Conservation (phyloP, 1,140 invertebrate species). For the Zaprionus gabonicus region DNA sequence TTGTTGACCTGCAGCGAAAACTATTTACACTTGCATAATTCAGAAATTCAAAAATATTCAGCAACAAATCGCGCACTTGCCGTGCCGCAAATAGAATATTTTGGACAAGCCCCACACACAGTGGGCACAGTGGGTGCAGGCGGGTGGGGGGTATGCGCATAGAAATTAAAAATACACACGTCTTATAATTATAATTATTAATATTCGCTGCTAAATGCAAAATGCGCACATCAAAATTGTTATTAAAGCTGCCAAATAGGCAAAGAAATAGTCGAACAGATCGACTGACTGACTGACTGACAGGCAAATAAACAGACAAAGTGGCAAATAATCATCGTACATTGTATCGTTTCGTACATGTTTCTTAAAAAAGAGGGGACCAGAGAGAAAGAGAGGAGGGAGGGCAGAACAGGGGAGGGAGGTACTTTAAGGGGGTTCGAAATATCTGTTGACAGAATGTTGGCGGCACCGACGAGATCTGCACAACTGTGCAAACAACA, state of each 20-base stretch:
- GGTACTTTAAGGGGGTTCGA: neutral
- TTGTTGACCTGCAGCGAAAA: constrained; percentile 29
- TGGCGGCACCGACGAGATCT: constrained; percentile 27
- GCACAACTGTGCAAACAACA: constrained; percentile 43
- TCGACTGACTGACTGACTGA: constrained; percentile 4
- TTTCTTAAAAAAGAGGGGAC: neutral
- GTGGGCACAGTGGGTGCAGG: neutral
- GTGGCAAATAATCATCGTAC: constrained; percentile 25
- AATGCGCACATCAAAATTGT: constrained; percentile 49
- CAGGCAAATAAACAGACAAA: constrained; percentile 21
- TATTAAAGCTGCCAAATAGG: constrained; percentile 37
- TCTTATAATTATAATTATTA: constrained; percentile 42
- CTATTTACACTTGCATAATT: constrained; percentile 48
- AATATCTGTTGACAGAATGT: constrained; percentile 34
- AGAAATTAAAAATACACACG: constrained; percentile 49
- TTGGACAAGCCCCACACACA: constrained; percentile 34
- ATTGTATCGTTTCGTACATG: constrained; percentile 13
- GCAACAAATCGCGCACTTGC: constrained; percentile 30
- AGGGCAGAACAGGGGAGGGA: neutral
- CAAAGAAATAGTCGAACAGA: constrained; percentile 12
- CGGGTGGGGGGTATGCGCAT: constrained; percentile 21
- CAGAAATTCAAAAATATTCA: constrained; percentile 17
- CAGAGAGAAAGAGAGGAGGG: neutral
- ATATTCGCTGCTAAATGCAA: constrained; percentile 41
- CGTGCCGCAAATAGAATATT: constrained; percentile 43